These are phyloP conservation scores for Gobio occitaniae DNA, from an alignment of 2,797 vertebrate genomes.

Conservation along the genomic window DNA sequence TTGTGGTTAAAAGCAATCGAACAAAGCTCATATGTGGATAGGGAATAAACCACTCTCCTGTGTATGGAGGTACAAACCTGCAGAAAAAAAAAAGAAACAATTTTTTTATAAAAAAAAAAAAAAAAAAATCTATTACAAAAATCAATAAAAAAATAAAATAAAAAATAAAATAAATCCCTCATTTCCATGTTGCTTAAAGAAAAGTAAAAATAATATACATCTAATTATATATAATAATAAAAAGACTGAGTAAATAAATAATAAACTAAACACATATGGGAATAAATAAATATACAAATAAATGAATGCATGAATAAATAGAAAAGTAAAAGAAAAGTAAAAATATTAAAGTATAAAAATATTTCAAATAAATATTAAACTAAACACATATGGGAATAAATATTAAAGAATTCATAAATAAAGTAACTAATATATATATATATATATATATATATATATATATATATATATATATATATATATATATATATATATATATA, in stretches of 20 bases:
- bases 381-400: too few species aligned
- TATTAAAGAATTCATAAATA: too few species aligned
- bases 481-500: too few species aligned
- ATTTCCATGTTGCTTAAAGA: neutral
- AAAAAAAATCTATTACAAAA: too few species aligned
- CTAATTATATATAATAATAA: neutral
- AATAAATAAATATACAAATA: neutral
- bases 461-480: too few species aligned
- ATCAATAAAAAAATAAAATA: neutral
- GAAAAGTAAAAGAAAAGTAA: too few species aligned
- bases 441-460: too few species aligned
- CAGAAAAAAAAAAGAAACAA: neutral
- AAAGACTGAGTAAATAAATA: neutral
- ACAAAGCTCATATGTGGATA: neutral
- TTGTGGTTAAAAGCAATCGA: conserved; percentile 2
- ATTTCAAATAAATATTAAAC: too few species aligned
- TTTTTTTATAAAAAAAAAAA: neutral
- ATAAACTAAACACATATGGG: neutral
- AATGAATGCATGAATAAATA: neutral
- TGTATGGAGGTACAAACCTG: neutral
- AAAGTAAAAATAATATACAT: neutral
- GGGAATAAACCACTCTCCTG: neutral
- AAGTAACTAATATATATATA: too few species aligned
- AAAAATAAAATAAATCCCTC: too few species aligned
- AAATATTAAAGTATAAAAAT: too few species aligned